Conservation (phyloP, 1,140 invertebrate genomes). For the Drosophila ironensis region DNA sequence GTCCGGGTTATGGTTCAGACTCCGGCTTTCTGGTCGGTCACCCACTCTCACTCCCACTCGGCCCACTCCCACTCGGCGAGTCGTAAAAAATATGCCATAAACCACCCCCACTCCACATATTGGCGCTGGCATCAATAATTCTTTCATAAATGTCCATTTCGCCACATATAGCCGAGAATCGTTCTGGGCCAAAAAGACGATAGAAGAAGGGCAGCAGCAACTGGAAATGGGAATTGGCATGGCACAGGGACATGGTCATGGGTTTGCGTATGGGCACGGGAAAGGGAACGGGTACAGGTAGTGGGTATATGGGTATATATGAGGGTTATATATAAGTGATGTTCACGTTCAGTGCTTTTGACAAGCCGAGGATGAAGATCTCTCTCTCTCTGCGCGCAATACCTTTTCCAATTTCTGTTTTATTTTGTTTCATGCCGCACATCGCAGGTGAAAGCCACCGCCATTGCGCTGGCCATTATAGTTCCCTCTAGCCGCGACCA, state of each 20-base stretch:
- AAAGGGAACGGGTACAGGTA: neutral
- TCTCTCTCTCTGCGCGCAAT: neutral
- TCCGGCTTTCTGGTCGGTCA: conserved; percentile 37
- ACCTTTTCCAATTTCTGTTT: conserved; percentile 30
- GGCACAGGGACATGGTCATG: too few species aligned
- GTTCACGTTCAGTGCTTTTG: conserved; percentile 72
- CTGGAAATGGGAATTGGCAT: neutral
- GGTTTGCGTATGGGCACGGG: neutral
- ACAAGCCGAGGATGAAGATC: conserved; percentile 61
- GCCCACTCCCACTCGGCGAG: conserved; percentile 22
- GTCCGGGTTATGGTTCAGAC: conserved; percentile 38
- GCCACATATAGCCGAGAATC: conserved; percentile 74
- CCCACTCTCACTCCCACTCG: conserved; percentile 22
- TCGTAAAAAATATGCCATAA: conserved; percentile 78
- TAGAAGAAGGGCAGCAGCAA: neutral
- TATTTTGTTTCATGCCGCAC: conserved; percentile 36
- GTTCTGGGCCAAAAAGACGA: conserved; percentile 14
- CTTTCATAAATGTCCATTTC: conserved; percentile 81
- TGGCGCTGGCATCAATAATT: conserved; percentile 76
- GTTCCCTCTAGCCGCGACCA: conserved; percentile 69
- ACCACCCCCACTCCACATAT: conserved; percentile 42
- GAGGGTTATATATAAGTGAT: conserved; percentile 46
- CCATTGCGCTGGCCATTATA: conserved; percentile 59
- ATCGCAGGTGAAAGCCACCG: conserved; percentile 68
- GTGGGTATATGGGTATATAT: neutral